phyloP scores from a whole-genome alignment of 2,888 invertebrate species.

The Seira sanloemensis region DNA sequence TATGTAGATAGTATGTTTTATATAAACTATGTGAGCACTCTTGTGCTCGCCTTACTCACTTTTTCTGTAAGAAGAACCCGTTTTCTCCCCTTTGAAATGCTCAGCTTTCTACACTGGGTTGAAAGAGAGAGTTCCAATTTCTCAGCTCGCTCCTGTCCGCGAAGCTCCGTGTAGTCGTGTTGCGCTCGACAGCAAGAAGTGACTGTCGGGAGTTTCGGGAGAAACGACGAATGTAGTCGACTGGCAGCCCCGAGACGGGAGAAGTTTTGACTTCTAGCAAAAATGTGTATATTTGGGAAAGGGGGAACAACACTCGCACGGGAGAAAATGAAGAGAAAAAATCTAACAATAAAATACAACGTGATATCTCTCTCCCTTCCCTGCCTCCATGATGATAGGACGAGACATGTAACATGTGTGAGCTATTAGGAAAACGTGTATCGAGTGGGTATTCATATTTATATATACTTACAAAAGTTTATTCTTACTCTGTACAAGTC shows the following conservation, averaged over 20 bases:
- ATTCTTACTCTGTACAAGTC: no score
- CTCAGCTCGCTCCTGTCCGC: neutral
- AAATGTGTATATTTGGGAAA: neutral
- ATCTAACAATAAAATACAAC: no score
- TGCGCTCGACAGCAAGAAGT: constrained; percentile 60
- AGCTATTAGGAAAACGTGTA: neutral
- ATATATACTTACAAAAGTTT: no score
- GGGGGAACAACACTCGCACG: neutral
- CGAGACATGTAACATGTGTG: neutral
- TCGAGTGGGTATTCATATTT: neutral
- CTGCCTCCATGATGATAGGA: neutral
- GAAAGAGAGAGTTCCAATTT: neutral
- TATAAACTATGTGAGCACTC: neutral
- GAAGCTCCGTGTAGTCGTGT: constrained; percentile 22
- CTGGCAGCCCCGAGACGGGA: constrained; percentile 33
- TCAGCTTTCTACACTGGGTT: neutral
- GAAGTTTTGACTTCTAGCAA: no score
- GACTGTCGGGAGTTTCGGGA: constrained; percentile 63
- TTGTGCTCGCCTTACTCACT: neutral
- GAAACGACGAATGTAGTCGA: constrained; percentile 61
- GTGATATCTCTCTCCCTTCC: neutral
- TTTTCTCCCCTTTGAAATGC: neutral
- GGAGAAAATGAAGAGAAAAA: neutral
- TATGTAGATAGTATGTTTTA: no score
- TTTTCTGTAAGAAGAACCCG: neutral